These are phyloP conservation scores for Luscinia megarhynchos DNA, from an alignment of 2,797 vertebrate species.

Conservation along the genomic window DNA sequence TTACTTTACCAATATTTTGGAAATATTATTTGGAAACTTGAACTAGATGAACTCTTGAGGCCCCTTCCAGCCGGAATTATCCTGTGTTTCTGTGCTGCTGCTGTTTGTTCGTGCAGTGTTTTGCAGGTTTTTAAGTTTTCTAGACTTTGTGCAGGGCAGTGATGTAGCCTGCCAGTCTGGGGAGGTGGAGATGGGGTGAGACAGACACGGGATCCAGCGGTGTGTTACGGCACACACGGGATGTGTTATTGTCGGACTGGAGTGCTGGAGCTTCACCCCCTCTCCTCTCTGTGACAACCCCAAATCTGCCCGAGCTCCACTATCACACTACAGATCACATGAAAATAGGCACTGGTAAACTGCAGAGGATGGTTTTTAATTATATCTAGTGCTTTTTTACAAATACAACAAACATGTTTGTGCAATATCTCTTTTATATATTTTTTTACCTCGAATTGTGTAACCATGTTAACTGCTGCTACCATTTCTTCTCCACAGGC, in stretches of 20 bases:
- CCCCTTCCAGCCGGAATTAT: not conserved
- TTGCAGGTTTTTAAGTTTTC: not conserved
- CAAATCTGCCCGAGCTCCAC: not conserved
- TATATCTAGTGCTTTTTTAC: not conserved
- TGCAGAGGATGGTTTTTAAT: not conserved
- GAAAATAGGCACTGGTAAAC: not conserved
- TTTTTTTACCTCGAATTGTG: not conserved
- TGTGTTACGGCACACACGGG: not conserved
- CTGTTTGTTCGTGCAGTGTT: not conserved
- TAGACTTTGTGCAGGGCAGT: not conserved
- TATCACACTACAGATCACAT: fast-evolving
- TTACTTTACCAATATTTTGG: not conserved
- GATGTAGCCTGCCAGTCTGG: not conserved
- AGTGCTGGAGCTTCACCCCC: not conserved
- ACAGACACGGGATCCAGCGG: not conserved
- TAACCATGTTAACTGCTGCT: not conserved
- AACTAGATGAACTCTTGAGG: not conserved
- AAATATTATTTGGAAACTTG: not conserved
- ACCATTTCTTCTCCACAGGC: not conserved
- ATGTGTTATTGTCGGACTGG: not conserved
- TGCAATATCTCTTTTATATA: not conserved
- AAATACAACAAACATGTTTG: not conserved
- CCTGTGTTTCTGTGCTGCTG: not conserved
- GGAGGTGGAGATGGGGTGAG: not conserved
- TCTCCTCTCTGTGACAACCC: not conserved